A percentile compares a stretch with the other conserved stretches of the same genome.
These are phyloP conservation scores for Neodiprion virginianus DNA, from an alignment of 1,140 invertebrate species.

Conservation along the genomic window DNA sequence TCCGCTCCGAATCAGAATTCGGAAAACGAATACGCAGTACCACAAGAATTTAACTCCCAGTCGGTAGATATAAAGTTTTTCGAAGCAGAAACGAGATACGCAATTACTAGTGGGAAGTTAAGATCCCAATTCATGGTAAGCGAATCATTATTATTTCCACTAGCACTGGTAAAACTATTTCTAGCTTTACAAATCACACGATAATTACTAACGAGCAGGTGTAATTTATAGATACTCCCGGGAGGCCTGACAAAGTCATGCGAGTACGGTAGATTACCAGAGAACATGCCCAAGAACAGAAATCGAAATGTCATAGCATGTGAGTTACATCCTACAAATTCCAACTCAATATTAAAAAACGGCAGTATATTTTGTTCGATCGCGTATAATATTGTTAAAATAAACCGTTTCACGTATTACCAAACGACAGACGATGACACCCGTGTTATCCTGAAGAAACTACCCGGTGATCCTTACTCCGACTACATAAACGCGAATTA, in stretches of 20 bases:
- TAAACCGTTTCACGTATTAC: too few species aligned
- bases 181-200: neutral
- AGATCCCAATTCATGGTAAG: conserved; percentile 39
- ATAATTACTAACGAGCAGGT: conserved; percentile 26
- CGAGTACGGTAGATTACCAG: conserved; percentile 41
- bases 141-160: neutral
- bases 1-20: too few species aligned
- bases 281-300: conserved; percentile 77
- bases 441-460: conserved; percentile 69
- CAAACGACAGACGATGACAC: conserved; percentile 68
- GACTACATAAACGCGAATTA: conserved; percentile 99
- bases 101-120: conserved; percentile 32
- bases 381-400: too few species aligned
- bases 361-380: too few species aligned
- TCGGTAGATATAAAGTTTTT: conserved; percentile 38
- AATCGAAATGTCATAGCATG: conserved; percentile 78
- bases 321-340: conserved; percentile 44
- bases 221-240: conserved; percentile 21
- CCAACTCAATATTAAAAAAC: too few species aligned
- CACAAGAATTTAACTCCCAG: neutral
- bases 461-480: conserved; percentile 64
- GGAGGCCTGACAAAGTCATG: conserved; percentile 42
- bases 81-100: conserved; percentile 38
- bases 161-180: too few species aligned
- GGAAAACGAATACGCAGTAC: neutral